phyloP scores from a whole-genome alignment of 2,888 invertebrate species.

The Muschampia plurimacula region DNA sequence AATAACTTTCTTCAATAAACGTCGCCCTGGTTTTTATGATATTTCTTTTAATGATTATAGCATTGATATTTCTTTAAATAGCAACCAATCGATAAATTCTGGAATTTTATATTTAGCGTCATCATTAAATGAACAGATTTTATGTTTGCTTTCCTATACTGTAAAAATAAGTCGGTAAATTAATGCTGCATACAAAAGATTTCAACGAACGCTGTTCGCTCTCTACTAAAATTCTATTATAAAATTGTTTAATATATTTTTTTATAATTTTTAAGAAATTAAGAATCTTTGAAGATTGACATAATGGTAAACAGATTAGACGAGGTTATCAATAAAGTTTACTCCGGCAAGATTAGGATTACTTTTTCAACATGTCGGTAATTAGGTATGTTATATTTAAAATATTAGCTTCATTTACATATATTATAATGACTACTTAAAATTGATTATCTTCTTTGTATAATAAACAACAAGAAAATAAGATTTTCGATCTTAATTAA shows the following conservation, averaged over 20 bases:
- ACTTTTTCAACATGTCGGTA: too few species aligned
- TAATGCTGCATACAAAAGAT: constrained; percentile 51
- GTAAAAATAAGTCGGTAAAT: neutral
- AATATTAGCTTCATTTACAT: too few species aligned
- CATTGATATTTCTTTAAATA: neutral
- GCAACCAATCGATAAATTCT: neutral
- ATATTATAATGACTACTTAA: too few species aligned
- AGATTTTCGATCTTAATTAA: neutral
- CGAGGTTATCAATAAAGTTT: neutral
- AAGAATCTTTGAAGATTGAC: too few species aligned
- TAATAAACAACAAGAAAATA: too few species aligned
- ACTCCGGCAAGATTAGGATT: too few species aligned
- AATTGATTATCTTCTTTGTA: too few species aligned
- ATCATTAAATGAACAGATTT: neutral
- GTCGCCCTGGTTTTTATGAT: constrained; percentile 17
- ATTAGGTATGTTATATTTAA: too few species aligned
- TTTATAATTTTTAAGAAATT: too few species aligned
- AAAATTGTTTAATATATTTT: too few species aligned
- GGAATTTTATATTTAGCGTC: neutral
- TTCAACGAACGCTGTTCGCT: constrained; percentile 50
- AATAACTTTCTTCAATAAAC: constrained; percentile 19
- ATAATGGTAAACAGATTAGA: neutral
- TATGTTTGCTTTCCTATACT: neutral
- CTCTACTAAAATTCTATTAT: constrained; percentile 4
- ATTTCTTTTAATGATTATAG: constrained; percentile 11